Evolutionary conservation across 2,113 vertebrate species (phyloP), one percentile per base, ranked within the genome.

Genomic region (Oncorhynchus kisutch): DNA sequence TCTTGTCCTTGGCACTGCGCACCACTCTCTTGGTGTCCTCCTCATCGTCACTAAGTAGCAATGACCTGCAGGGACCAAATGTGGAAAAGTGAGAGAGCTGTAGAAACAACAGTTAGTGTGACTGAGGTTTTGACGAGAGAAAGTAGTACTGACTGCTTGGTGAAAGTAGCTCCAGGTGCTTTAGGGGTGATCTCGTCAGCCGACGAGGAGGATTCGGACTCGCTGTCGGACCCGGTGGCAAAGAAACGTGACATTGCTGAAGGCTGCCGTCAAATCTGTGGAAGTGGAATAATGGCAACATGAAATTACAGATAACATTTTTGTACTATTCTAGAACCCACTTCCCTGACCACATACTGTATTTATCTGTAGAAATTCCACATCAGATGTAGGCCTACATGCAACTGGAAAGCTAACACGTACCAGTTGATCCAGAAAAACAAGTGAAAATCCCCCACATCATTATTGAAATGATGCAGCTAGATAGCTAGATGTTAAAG

Each of bases 11-110:
- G 75, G 96, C 96, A 5, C 96, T 97, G 83, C 96, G 95, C 69
- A 97, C 96, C 82, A 97, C 91, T 81, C 96, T 94, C 83, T 97
- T 97, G 0, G 95, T 96, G 84, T 97, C 96, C 84, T 97, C 96
- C 78, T 97, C 96, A 92, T 97, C 96, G 14, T 97, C 96, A 24
- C 96, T 97, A 48, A 97, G 86, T 76, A 97, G 80, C 84, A 97
- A 73, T 0, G 93, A 92, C 91, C 96, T 97, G 70, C 8, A 48
- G 48, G 78, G 72, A 85, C 85, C 1, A 81, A 6, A 60, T 54
- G 59, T 0, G 5, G 9, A 54, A 3, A 24, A 20, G 39, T 79
- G 25, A 69, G 34, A 54, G 4, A 2, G 12, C 1, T 22, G 74
- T 5, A 4, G 9, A 22, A 9, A 18, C 34, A 45, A 45, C 11